phyloP scores from a whole-genome alignment of 2,113 vertebrate species.

The Lates calcarifer region DNA sequence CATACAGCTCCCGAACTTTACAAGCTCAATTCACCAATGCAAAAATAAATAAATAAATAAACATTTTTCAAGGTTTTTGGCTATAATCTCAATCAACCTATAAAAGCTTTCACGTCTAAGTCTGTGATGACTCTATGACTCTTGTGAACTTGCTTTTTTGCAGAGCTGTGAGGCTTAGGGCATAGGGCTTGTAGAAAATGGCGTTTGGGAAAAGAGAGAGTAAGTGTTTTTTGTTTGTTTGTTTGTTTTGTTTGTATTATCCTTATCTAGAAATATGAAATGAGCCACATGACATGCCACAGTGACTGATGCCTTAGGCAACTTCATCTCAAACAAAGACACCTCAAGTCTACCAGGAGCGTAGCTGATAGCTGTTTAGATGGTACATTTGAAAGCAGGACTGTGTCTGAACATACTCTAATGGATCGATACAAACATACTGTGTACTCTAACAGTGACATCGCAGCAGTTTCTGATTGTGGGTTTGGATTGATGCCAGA shows the following conservation, averaged over 20 bases:
- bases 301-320: neutral
- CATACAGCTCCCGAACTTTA: no score
- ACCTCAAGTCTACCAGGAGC: neutral
- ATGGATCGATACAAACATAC: conserved; percentile 17
- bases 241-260: no score
- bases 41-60: no score
- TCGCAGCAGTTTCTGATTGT: neutral
- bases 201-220: neutral
- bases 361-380: neutral
- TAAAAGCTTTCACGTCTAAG: no score
- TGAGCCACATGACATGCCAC: neutral
- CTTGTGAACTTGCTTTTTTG: neutral
- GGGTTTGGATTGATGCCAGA: neutral
- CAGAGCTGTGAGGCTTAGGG: neutral
- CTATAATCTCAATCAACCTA: no score
- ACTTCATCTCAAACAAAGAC: neutral
- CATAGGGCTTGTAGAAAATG: no score
- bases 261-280: neutral
- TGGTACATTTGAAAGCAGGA: conserved; percentile 14
- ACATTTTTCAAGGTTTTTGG: no score
- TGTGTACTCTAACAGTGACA: neutral
- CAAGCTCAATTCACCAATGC: no score
- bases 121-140: no score
- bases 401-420: conserved; percentile 16
- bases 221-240: no score